Evolutionary conservation across 2,888 invertebrate species (phyloP).

Genomic region (Phania funesta): DNA sequence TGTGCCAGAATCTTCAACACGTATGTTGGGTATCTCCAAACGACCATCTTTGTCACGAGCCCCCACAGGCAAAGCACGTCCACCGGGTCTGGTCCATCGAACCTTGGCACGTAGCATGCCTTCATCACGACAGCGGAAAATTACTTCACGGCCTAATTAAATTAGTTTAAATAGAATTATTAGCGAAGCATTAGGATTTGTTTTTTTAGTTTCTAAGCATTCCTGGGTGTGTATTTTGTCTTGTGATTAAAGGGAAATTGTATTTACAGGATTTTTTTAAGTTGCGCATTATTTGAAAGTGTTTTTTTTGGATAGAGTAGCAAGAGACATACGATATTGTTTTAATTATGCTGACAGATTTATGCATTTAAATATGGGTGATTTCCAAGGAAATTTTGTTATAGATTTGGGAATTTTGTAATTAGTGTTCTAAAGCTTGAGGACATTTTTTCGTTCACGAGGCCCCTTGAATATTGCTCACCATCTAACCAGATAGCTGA

Average conservation of each 20-base stretch:
- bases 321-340: neutral
- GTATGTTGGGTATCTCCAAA: conserved; percentile 91
- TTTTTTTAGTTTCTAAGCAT: conserved; percentile 13
- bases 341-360: neutral
- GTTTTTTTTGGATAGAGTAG: neutral
- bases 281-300: neutral
- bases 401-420: too few relatives aligned
- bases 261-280: conserved; percentile 15
- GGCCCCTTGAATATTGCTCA: too few relatives aligned
- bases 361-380: too few relatives aligned
- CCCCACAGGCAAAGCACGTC: conserved; percentile 87
- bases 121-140: conserved; percentile 95
- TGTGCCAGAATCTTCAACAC: conserved; percentile 88
- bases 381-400: too few relatives aligned
- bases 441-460: too few relatives aligned
- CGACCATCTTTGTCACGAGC: conserved; percentile 88
- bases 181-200: neutral
- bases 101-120: conserved; percentile 89
- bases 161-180: neutral
- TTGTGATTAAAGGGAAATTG: neutral
- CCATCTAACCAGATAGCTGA: too few relatives aligned
- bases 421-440: too few relatives aligned
- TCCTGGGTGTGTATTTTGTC: conserved; percentile 28
- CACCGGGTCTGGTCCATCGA: conserved; percentile 87
- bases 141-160: conserved; percentile 91